Evolutionary conservation across 2,888 invertebrate genomes (phyloP), one percentile per base, ranked within the genome.

Genomic region (Kryphioiulus occultus): DNA sequence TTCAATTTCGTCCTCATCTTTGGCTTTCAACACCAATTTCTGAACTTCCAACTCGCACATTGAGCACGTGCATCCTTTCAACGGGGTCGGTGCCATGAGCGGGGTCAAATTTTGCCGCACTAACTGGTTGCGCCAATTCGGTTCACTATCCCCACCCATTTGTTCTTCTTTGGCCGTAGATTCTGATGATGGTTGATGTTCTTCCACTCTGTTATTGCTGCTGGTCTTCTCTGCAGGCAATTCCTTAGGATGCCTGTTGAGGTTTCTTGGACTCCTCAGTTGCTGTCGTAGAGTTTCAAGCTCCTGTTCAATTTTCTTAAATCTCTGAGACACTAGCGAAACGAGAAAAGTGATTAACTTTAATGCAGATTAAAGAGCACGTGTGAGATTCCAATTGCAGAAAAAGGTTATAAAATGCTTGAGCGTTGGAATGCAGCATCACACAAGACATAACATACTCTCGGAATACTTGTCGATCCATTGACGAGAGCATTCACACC

Each of bases 31-130:
- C 26, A 47, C 26, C 22, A 42, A n/a, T 44, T 85, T 1, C 42
- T 85, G 42, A 22, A 47, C 7, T 0, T n/a, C 30, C 42, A 44
- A 17, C n/a, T 85, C 47, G 30, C 85, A 85, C 15, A n/a, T 5
- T 9, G n/a, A 39, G 47, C 85, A 85, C 30, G 44, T 85, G 47
- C 85, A 85, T 42, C 85, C 85, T 32, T 44, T 44, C 47, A 85
- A 47, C 5, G 47, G 44, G 17, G 1, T 30, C 5, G 85, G 85
- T 22, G 85, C 85, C 44, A 85, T 30, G 47, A 85, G 30, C 19
- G 85, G 85, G 39, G 30, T 85, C n/a, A 68, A 68, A 68, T 68
- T 68, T 26, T 68, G 68, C 4, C 7, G 68, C 68, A 26, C 26
- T 26, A 68, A 26, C 68, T n/a, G 68, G 10, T 7, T 26, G n/a